phyloP scores from a whole-genome alignment of 2,113 vertebrate genomes.

The Lampris megalopsis region DNA sequence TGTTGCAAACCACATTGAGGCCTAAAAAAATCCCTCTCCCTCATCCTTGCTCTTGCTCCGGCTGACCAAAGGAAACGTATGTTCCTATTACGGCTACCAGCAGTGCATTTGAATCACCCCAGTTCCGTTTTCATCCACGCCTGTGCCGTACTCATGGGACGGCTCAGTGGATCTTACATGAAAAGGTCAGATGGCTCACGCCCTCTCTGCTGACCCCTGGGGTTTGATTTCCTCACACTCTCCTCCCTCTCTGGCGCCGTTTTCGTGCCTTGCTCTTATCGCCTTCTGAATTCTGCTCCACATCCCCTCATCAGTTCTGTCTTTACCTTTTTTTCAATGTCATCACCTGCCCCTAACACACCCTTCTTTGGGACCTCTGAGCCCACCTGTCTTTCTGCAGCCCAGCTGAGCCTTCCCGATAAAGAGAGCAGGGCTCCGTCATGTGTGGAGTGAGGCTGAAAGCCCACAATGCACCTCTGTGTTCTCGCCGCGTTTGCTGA shows the following conservation, averaged over 20 bases:
- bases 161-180: constrained; percentile 59
- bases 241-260: background rate
- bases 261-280: background rate
- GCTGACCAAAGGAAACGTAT: constrained; percentile 3
- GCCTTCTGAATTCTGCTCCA: background rate
- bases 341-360: constrained; percentile 27
- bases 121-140: constrained; percentile 19
- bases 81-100: background rate
- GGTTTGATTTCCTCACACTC: constrained; percentile 35
- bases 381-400: constrained; percentile 5
- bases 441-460: constrained; percentile 21
- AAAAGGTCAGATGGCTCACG: constrained; percentile 54
- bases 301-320: background rate
- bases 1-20: background rate
- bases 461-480: constrained; percentile 63
- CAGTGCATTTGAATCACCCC: constrained; percentile 12
- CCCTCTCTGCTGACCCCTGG: constrained; percentile 61
- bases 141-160: constrained; percentile 35
- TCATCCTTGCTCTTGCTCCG: background rate
- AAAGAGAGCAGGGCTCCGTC: constrained; percentile 17
- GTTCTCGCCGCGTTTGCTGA: constrained; percentile 40
- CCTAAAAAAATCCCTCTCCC: constrained; percentile 8
- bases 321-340: constrained; percentile 6
- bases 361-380: background rate
- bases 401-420: constrained; percentile 14